A percentile compares a stretch with the other conserved stretches of the same genome.
Evolutionary conservation across 2,113 vertebrate genomes (phyloP).

Genomic region (Nannospalax galili): DNA sequence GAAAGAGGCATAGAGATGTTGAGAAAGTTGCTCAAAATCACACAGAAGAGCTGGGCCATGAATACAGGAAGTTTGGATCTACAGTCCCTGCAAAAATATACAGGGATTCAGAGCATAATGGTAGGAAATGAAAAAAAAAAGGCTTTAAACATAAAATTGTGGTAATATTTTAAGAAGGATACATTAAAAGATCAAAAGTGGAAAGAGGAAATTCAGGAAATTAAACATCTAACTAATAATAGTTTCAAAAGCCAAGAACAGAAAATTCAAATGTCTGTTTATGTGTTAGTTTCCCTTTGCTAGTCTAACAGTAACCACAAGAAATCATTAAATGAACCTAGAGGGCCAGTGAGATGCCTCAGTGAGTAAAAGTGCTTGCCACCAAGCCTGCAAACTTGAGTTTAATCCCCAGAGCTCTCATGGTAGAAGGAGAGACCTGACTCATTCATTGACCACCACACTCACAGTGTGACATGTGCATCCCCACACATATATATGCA

Average conservation of each 20-base stretch:
- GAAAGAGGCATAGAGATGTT: background rate
- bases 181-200: background rate
- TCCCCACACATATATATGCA: background rate
- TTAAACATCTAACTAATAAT: conserved; percentile 31
- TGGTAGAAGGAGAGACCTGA: background rate
- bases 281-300: background rate
- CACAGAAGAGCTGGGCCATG: background rate
- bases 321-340: background rate
- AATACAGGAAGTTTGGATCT: background rate
- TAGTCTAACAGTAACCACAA: background rate
- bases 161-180: conserved; percentile 7
- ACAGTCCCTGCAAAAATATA: background rate
- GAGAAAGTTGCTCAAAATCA: background rate
- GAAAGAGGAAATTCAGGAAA: background rate
- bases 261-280: background rate
- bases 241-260: background rate
- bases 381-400: background rate
- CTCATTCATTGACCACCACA: background rate
- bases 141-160: background rate
- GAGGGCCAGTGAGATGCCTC: background rate
- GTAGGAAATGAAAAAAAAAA: background rate
- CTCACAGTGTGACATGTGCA: background rate
- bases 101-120: conserved; percentile 7
- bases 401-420: background rate
- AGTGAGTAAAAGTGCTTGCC: background rate